Conservation (phyloP, 2,113 vertebrate genomes). For the Planiliza haematocheilus region DNA sequence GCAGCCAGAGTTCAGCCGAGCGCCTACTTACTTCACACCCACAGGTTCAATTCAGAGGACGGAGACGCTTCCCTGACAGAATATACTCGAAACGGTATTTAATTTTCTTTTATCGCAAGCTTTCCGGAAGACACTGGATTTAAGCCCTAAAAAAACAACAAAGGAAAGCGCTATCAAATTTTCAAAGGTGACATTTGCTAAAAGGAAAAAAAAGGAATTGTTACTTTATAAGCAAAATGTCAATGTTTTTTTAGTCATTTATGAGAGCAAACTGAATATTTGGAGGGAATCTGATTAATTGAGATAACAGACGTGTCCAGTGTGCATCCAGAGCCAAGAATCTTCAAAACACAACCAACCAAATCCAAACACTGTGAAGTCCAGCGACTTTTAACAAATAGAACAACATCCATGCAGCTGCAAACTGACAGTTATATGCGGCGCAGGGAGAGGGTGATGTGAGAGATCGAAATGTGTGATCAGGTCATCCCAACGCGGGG, state of each 20-base stretch:
- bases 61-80: conserved; percentile 16
- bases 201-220: neutral
- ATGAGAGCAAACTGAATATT: neutral
- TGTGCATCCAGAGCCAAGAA: too few species aligned
- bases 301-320: neutral
- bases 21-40: conserved; percentile 44
- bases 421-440: neutral
- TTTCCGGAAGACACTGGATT: neutral
- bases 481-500: neutral
- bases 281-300: neutral
- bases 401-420: conserved; percentile 5
- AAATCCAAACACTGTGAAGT: neutral
- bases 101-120: neutral
- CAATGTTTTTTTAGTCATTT: neutral
- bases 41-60: conserved; percentile 43
- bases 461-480: neutral
- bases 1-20: conserved; percentile 39
- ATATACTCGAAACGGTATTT: neutral
- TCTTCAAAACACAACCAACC: too few species aligned
- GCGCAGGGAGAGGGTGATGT: conserved; percentile 14
- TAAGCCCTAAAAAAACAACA: neutral
- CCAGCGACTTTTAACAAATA: conserved; percentile 10
- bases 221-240: neutral
- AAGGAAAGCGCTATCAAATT: neutral
- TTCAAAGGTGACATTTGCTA: neutral